Base-by-base conservation (phyloP, 1,140 invertebrate species). In the Grapholita molesta region DNA sequence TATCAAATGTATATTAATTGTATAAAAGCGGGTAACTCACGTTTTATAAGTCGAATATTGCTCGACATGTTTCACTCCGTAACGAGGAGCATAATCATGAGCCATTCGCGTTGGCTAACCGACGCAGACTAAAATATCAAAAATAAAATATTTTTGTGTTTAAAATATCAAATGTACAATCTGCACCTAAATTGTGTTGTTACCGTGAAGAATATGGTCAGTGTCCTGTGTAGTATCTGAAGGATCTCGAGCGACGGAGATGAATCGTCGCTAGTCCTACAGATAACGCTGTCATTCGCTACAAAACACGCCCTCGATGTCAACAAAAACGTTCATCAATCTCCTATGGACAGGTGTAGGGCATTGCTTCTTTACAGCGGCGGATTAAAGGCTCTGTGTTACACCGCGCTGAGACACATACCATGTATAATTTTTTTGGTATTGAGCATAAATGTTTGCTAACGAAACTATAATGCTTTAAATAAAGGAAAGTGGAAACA, bases 301-400 rank as follows among this genome's bases (percentile, higher is more conserved):
- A 61, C 55, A 61, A 61, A 57, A 61, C 24, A 61, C 24, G n/a
- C 33, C 32, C 32, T 21, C 42, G 42, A 48, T 48, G 42, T 48
- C 42, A 48, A 48, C 18, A 48, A 21, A 48, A 61, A 61, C 55
- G 32, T 61, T 25, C 25, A 66, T 66, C 64, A 38, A 66, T 66
- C 33, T 28, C 38, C 32, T n/a, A 28, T 30, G 64, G 28, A 65
- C 64, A 24, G 33, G 33, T 38, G 25, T 18, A n/a, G 35, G 7
- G 8, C 11, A 2, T 32, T 23, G 28, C 24, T 61, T 61, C 1
- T 61, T 28, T 61, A 32, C 30, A 28, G 12, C 18, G n/a, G n/a
- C n/a, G n/a, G 42, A 52, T 12, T 30, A 4, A 4, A 30, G 28
- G 28, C 3, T 30, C 3, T 7, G 28, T 7, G 28, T 35, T 8